Conservation (phyloP, 1,140 invertebrate genomes). For the Cydia pomonella region DNA sequence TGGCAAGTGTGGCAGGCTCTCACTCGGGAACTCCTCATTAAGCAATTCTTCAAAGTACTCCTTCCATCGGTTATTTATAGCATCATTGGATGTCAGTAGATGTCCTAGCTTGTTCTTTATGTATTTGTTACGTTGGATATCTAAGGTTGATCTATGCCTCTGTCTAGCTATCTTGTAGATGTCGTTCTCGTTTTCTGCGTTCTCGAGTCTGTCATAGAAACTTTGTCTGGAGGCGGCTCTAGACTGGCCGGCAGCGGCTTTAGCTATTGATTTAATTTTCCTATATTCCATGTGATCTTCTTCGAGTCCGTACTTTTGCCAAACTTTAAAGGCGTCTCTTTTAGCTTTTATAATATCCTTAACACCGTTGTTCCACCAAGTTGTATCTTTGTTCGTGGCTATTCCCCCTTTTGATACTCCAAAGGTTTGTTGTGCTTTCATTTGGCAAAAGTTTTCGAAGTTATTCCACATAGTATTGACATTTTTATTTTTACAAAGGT, state of each 20-base stretch:
- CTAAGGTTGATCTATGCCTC: conserved; percentile 29
- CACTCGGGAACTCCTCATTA: background rate
- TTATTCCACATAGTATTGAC: conserved; percentile 14
- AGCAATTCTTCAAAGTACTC: conserved; percentile 14
- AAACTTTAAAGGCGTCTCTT: background rate
- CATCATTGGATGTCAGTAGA: background rate
- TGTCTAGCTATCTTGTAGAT: conserved; percentile 39
- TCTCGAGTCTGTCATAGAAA: conserved; percentile 12
- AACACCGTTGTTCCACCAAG: conserved; percentile 34
- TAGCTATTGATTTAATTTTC: background rate
- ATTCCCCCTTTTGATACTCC: conserved; percentile 19
- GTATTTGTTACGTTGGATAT: conserved; percentile 36
- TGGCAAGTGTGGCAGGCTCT: background rate
- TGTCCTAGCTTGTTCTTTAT: background rate
- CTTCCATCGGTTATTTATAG: conserved; percentile 4
- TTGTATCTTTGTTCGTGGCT: conserved; percentile 25
- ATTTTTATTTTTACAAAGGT: background rate
- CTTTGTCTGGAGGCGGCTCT: background rate
- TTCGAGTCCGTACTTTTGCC: conserved; percentile 21
- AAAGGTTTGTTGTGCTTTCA: background rate
- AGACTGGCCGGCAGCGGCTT: background rate
- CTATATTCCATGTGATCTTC: background rate
- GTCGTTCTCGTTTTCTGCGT: conserved; percentile 22
- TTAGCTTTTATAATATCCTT: conserved; percentile 32
- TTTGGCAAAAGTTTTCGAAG: conserved; percentile 17